These are phyloP conservation scores for Drosophila parvula DNA, from an alignment of 1,140 invertebrate species.

Conservation along the genomic window DNA sequence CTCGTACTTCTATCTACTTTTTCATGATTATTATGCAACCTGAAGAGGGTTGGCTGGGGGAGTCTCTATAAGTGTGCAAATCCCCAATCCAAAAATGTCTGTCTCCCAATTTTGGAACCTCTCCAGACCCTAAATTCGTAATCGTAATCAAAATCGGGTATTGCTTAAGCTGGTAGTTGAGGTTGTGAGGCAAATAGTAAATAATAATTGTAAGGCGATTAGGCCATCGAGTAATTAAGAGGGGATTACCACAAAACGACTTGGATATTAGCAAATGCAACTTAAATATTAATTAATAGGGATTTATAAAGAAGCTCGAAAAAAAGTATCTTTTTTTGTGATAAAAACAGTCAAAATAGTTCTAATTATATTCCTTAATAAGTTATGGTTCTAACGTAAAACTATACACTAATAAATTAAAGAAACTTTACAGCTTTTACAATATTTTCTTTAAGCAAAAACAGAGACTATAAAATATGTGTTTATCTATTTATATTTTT, in stretches of 20 bases:
- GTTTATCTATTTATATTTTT: no score
- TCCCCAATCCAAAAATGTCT: neutral
- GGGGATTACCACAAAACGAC: slow-evolving; percentile 1
- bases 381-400: neutral
- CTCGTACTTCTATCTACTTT: neutral
- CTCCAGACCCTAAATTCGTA: slow-evolving; percentile 10
- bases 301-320: neutral
- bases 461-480: no score
- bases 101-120: neutral
- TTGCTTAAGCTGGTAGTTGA: neutral
- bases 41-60: neutral
- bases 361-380: no score
- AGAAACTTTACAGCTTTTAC: no score
- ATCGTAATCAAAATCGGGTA: slow-evolving; percentile 2
- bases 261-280: neutral
- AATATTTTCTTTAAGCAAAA: no score
- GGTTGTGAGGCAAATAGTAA: slow-evolving; percentile 2
- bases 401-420: no score
- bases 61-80: neutral
- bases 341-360: no score
- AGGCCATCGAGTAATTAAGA: slow-evolving; percentile 11
- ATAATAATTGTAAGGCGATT: slow-evolving; percentile 8
- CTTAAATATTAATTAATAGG: slow-evolving; percentile 2
- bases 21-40: slow-evolving; percentile 10
- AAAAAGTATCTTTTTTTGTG: neutral